Conservation (phyloP, 2,797 vertebrate genomes). For the Sebastes paucispinis region DNA sequence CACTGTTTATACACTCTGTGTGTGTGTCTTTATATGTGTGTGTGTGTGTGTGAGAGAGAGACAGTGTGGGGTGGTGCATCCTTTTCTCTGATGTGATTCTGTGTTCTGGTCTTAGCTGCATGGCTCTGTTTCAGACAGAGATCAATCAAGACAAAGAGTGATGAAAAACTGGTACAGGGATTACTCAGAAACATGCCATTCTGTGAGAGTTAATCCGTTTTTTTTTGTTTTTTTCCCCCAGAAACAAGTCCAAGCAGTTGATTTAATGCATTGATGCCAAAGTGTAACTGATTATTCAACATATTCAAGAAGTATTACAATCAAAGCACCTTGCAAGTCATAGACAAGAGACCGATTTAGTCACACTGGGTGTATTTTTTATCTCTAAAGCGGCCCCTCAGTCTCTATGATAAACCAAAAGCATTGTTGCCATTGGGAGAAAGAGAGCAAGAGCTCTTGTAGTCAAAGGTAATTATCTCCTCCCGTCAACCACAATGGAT, state of each 20-base stretch:
- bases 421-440: conserved; percentile 46
- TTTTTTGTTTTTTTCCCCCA: neutral
- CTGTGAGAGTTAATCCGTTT: conserved; percentile 14
- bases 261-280: conserved; percentile 27
- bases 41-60: neutral
- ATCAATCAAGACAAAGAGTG: conserved; percentile 56
- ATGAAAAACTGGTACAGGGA: conserved; percentile 35
- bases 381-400: conserved; percentile 13
- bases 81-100: conserved; percentile 40
- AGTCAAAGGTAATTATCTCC: conserved; percentile 94
- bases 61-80: neutral
- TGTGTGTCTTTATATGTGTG: conserved; percentile 23
- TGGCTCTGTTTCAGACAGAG: conserved; percentile 35
- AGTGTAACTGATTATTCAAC: conserved; percentile 17
- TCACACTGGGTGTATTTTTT: conserved; percentile 27
- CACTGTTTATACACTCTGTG: conserved; percentile 48
- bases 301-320: conserved; percentile 13
- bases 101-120: conserved; percentile 37
- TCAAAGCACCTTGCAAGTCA: conserved; percentile 18
- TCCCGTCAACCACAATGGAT: conserved; percentile 89
- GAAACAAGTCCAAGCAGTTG: conserved; percentile 17
- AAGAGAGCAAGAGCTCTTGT: conserved; percentile 89
- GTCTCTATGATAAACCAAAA: conserved; percentile 16
- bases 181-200: conserved; percentile 21
- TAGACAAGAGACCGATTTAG: conserved; percentile 21